Percentiles rank a stretch among this genome's conserved stretches.
phyloP scores from a whole-genome alignment of 37 sponge, comb jelly and placozoan genomes.

The Spongia lamella region DNA sequence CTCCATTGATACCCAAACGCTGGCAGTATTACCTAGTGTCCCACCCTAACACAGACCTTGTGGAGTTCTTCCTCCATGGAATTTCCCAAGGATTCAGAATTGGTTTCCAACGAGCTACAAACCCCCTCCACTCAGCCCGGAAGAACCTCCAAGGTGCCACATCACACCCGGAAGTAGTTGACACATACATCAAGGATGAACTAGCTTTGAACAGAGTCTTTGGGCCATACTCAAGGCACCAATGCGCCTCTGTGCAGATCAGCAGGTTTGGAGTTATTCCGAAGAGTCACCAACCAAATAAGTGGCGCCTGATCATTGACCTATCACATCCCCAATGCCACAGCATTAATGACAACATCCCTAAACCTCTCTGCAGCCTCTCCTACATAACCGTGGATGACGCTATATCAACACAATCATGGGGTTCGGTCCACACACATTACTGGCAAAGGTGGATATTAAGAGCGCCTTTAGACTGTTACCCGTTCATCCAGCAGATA shows the following conservation, averaged over 20 bases:
- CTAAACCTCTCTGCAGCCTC: no score
- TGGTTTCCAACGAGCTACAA: no score
- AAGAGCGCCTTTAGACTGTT: no score
- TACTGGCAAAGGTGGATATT: no score
- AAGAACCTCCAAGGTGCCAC: conserved; percentile 3
- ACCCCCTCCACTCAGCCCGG: conserved; percentile 21
- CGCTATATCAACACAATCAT: neutral
- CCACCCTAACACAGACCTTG: conserved; percentile 13
- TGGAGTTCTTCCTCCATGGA: conserved; percentile 7
- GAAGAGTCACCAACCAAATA: no score
- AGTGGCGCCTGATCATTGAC: no score
- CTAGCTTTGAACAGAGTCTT: neutral
- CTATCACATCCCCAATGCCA: conserved; percentile 7
- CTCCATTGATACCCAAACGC: neutral
- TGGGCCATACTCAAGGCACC: neutral
- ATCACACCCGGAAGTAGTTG: conserved; percentile 1
- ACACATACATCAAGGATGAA: neutral
- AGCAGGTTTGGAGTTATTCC: no score
- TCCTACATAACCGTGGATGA: no score
- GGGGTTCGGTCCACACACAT: conserved; percentile 6
- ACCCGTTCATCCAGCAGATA: conserved; percentile 41
- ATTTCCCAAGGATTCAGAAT: no score
- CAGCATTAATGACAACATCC: no score
- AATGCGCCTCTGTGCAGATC: neutral
- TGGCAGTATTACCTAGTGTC: neutral